phyloP scores from a whole-genome alignment of 1,140 invertebrate species.

The Drosophila oshimai region DNA sequence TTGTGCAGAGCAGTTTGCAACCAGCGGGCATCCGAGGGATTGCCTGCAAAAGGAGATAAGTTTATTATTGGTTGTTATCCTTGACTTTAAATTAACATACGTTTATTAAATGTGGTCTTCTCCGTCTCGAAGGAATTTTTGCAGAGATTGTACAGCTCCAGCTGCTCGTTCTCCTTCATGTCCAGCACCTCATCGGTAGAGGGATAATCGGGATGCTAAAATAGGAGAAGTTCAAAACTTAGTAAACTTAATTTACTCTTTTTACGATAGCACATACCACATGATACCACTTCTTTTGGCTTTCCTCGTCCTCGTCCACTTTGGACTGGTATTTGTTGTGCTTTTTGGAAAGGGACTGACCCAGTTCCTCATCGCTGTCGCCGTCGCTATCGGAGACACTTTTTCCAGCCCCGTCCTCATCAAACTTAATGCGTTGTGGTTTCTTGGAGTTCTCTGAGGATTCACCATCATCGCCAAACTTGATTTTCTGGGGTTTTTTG shows the following conservation, averaged over 20 bases:
- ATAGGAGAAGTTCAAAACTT: neutral
- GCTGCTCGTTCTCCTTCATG: conserved; percentile 77
- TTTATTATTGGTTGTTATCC: neutral
- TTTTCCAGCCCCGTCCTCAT: conserved; percentile 51
- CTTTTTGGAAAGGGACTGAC: conserved; percentile 1
- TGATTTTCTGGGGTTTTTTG: conserved; percentile 39
- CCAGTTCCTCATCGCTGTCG: conserved; percentile 46
- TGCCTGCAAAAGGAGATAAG: conserved; percentile 33
- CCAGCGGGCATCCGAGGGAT: conserved; percentile 84
- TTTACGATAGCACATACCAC: conserved; percentile 44
- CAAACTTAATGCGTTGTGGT: conserved; percentile 63
- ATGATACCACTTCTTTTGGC: conserved; percentile 77
- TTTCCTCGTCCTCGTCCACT: conserved; percentile 44
- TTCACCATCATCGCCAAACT: conserved; percentile 33
- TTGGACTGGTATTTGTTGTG: conserved; percentile 49
- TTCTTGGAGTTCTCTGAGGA: conserved; percentile 33
- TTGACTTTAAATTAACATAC: conserved; percentile 24
- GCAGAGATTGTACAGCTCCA: conserved; percentile 73
- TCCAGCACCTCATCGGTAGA: conserved; percentile 71
- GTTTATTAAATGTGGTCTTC: conserved; percentile 52
- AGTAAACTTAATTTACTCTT: too few species aligned
- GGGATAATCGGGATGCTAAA: conserved; percentile 66
- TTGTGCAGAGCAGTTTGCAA: conserved; percentile 88
- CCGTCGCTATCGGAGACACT: conserved; percentile 18
- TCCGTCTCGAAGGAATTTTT: conserved; percentile 69